A percentile compares a stretch with the other conserved stretches of the same genome.
Evolutionary conservation across 2,888 invertebrate species (phyloP).

Genomic region (Acutogordius australiensis): DNA sequence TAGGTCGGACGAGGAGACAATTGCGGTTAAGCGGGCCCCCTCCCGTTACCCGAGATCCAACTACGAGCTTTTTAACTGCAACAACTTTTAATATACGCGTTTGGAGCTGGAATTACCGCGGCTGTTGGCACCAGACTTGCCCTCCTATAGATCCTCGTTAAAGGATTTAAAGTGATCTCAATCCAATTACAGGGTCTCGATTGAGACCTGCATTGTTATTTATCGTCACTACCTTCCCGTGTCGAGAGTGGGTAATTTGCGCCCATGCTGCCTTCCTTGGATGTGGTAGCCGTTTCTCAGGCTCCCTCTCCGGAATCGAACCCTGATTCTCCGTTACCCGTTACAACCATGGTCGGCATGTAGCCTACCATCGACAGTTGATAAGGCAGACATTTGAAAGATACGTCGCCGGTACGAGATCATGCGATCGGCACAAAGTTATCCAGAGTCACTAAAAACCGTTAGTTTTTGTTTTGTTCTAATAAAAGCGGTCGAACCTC

Average conservation of each 20-base stretch:
- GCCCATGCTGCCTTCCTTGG: slow-evolving; percentile 41
- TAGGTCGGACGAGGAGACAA: no score
- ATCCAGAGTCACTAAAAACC: no score
- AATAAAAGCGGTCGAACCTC: no score
- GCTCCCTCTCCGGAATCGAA: no score
- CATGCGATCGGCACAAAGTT: no score
- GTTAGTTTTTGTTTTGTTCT: no score
- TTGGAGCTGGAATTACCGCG: slow-evolving; percentile 30
- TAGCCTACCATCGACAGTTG: not conserved
- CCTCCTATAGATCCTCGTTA: slow-evolving; percentile 32
- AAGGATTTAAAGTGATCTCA: slow-evolving; percentile 29
- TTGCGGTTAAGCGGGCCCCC: no score
- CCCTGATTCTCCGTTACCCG: not conserved
- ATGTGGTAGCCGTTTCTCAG: slow-evolving; percentile 40
- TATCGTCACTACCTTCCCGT: slow-evolving; percentile 34
- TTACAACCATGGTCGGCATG: not conserved
- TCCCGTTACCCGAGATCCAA: slow-evolving; percentile 24
- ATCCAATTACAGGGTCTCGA: not conserved
- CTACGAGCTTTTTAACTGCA: slow-evolving; percentile 36
- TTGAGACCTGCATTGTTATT: no score
- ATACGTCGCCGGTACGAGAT: no score
- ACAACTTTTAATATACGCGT: no score
- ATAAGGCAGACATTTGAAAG: not conserved
- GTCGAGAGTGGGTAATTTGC: slow-evolving; percentile 34
- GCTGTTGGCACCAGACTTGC: no score